phyloP scores from a whole-genome alignment of 2,113 vertebrate species.

The Burhinus oedicnemus region DNA sequence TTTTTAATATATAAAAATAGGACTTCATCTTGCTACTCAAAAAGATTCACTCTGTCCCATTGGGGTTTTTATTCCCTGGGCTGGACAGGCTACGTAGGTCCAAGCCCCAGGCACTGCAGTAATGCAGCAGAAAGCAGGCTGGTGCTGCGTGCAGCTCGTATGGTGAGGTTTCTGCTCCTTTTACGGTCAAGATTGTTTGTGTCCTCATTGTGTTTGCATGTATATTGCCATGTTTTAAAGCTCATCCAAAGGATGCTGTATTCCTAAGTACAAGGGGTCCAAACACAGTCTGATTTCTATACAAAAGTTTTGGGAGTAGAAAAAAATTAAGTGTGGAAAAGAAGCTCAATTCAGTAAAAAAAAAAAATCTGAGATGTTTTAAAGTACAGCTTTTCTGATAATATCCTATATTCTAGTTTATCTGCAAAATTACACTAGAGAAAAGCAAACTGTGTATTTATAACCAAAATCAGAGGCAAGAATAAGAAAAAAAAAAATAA shows the following conservation, averaged over 20 bases:
- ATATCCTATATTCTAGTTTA: background rate
- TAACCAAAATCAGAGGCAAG: background rate
- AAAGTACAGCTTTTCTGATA: background rate
- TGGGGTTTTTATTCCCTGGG: background rate
- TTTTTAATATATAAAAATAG: background rate
- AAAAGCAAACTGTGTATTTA: background rate
- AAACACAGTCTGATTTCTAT: background rate
- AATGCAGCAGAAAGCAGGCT: background rate
- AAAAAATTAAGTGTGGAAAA: background rate
- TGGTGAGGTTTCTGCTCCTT: background rate
- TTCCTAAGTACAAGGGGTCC: background rate
- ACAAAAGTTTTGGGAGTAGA: background rate
- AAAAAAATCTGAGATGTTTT: background rate
- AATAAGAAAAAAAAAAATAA: background rate
- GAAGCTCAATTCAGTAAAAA: background rate
- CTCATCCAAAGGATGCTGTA: background rate
- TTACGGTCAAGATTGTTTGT: background rate
- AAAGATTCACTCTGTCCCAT: background rate
- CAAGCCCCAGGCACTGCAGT: background rate
- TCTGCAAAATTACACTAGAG: background rate
- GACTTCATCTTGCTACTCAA: background rate
- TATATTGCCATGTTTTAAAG: background rate
- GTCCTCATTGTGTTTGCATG: background rate
- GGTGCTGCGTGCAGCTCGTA: rapidly evolving
- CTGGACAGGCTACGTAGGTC: background rate